Evolutionary conservation across 2,888 invertebrate species (phyloP).

Genomic region (Leucoma salicis): DNA sequence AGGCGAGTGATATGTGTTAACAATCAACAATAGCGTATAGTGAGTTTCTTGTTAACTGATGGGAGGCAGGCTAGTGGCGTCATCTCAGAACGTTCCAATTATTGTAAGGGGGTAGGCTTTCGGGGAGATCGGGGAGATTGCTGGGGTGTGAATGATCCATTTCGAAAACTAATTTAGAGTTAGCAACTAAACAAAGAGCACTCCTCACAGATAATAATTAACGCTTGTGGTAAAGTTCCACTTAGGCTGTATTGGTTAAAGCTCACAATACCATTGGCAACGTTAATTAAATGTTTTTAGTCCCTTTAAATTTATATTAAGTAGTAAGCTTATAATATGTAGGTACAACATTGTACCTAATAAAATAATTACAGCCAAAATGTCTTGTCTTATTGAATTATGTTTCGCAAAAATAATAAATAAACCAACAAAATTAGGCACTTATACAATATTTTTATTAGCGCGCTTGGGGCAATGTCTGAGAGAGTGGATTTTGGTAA

Average conservation of each 20-base stretch:
- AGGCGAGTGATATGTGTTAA: slow-evolving; percentile 48
- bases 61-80: slow-evolving; percentile 77
- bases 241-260: slow-evolving; percentile 75
- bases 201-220: slow-evolving; percentile 82
- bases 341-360: too few species aligned
- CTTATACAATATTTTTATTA: too few species aligned
- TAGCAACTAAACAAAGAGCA: slow-evolving; percentile 83
- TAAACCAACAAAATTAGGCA: too few species aligned
- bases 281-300: slow-evolving; percentile 55
- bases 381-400: too few species aligned
- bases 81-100: slow-evolving; percentile 82
- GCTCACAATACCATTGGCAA: slow-evolving; percentile 64
- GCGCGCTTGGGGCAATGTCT: too few species aligned
- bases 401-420: too few species aligned
- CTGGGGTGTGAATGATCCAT: slow-evolving; percentile 81
- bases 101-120: slow-evolving; percentile 55
- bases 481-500: too few species aligned
- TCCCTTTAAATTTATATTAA: slow-evolving; percentile 30
- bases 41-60: slow-evolving; percentile 79
- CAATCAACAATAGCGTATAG: slow-evolving; percentile 65
- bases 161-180: slow-evolving; percentile 83
- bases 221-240: slow-evolving; percentile 80
- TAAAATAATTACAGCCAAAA: too few species aligned
- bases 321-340: too few species aligned
- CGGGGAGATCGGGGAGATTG: slow-evolving; percentile 41